Percentiles rank a stretch among this genome's conserved stretches.
phyloP scores from a whole-genome alignment of 2,113 vertebrate genomes.

The Scomber japonicus region DNA sequence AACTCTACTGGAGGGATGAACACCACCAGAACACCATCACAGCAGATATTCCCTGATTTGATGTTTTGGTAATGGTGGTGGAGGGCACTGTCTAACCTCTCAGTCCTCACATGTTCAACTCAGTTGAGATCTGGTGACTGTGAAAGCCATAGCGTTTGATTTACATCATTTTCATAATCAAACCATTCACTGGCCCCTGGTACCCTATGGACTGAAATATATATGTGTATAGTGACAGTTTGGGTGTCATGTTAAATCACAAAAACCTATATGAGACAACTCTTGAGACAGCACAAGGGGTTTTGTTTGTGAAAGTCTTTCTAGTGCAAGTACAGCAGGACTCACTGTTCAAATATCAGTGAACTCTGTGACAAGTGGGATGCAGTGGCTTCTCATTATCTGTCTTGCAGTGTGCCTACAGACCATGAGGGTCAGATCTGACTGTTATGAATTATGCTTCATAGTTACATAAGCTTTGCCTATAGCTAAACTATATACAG shows the following conservation, averaged over 20 bases:
- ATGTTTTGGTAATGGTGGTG: no score
- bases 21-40: no score
- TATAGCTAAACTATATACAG: slow-evolving; percentile 23
- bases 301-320: background rate
- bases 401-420: slow-evolving; percentile 10
- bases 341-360: slow-evolving; percentile 5
- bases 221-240: no score
- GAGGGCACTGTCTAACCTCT: no score
- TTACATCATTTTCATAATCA: no score
- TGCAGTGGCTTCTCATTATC: slow-evolving; percentile 19
- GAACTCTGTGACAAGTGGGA: slow-evolving; percentile 5
- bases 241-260: background rate
- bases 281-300: background rate
- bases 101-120: no score
- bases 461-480: slow-evolving; percentile 43
- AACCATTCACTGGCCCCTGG: no score
- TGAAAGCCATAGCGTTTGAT: no score
- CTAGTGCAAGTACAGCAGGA: background rate
- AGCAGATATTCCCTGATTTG: no score
- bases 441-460: slow-evolving; percentile 39
- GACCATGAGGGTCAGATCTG: slow-evolving; percentile 30
- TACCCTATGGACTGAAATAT: no score
- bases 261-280: background rate
- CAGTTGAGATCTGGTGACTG: no score
- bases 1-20: no score